Evolutionary conservation across 2,888 invertebrate species (phyloP), one percentile per base, ranked within the genome.

Genomic region (Mythimna ferrago): DNA sequence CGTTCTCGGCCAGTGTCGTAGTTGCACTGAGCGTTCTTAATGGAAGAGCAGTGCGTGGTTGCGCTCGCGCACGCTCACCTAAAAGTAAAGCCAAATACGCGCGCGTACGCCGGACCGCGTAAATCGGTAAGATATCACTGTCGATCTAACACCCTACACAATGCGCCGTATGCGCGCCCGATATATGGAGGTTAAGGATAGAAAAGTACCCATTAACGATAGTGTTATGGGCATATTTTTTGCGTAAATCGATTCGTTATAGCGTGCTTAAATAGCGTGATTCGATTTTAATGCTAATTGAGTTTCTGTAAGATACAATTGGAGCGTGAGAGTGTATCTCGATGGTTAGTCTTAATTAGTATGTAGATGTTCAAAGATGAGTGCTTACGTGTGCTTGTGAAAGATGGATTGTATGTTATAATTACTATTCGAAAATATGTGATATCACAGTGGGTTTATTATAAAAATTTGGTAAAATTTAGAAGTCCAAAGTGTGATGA

Each of bases 121-220:
- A 90, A 91, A 91, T 92, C 89, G 88, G 85, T 90, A 89, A 92
- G 90, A 91, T 92, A 92, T 88, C 91, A 80, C 68, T 85, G 82
- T 72, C 88, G 85, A 91, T 92, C 93, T 92, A 91, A 92, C 91
- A 92, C 93, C 93, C 89, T 91, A 91, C 89, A 93, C 89, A 90
- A 90, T 80, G 73, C 65, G 70, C 86, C 71, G 80, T 88, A 86
- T 83, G 85, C 82, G 73, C 78, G 71, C 83, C 82, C 76, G 67
- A 79, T 66, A 87, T 90, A 95, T 93, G 94, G 95, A 95, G 95
- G 95, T 95, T 93, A 95, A 95, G 94, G 95, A 95, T 95, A 93
- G 86, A 88, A 92, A 92, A 91, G 88, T 85, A 19, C 84, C 88
- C 80, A 80, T 76, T 89, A 89, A 88, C 87, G 80, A 89, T 88